Base-by-base conservation (phyloP, 2,888 invertebrate species). In the Cryptus viduatorius region DNA sequence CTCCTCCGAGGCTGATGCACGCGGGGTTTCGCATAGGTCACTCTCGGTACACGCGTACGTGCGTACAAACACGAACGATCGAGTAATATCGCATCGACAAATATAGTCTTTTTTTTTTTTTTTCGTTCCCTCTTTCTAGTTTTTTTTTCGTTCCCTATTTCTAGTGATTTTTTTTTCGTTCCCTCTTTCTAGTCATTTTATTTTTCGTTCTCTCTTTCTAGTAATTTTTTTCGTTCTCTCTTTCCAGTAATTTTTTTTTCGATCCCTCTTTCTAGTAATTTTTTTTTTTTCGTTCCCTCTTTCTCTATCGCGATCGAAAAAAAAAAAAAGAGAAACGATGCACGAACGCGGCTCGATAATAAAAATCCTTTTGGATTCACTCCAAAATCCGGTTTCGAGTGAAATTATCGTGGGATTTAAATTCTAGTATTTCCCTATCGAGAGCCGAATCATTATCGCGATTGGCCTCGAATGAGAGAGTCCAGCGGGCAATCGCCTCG, bases 311-410 rank as follows among this genome's bases (percentile, higher is more conserved):
- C 68, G 14, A 24, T n/a, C 29, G n/a, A 29, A 16, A 53, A 31
- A 71, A 14, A n/a, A 31, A 50, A 29, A 16, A 50, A 10, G 59
- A 59, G 24, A 59, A 19, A 19, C 24, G 72, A 24, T 42, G 42
- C 56, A 29, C 48, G 69, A 59, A 71, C 61, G 67, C 48, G 59
- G 69, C 24, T 50, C 48, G 78, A 71, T 79, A 50, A 69, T 71
- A 59, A 61, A 79, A 79, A 71, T 61, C 78, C 61, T 79, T 61
- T 37, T 79, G 69, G 76, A 76, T 76, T 67, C 65, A 42, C 24
- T 69, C 69, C 79, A 48, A 79, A 79, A 72, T 71, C 10, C 53
- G 50, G 50, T 16, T 64, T 37, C 19, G 14, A 42, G 53, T 29
- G 53, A 72, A 71, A 79, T 71, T 71, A 65, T 79, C 71, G 53